Evolutionary conservation across 2,888 invertebrate genomes (phyloP), one percentile per base, ranked within the genome.

Genomic region (Epistrophe eligans): DNA sequence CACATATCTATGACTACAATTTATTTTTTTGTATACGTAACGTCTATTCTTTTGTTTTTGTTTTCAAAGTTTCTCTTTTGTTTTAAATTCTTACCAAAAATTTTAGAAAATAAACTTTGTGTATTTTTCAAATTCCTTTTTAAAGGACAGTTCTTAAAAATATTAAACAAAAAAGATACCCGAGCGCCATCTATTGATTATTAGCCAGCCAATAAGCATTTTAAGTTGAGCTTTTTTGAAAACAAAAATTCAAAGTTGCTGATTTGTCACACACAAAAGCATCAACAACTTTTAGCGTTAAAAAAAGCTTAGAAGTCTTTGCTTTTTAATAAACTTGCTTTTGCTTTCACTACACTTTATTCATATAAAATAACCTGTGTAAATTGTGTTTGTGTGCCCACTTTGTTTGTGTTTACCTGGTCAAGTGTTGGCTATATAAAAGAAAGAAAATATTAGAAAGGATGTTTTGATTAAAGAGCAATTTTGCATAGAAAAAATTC

Each of bases 151-250:
- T 48, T 17, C 48, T 48, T 17, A 11, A 11, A 19, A 50, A 48
- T 2, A 48, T 1, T n/a, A 15, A 55, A 4, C 35, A 60, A 24
- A 5, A 19, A 38, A 2, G 8, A 6, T 17, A 24, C 19, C 57
- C 7, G 2, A 15, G 40, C 62, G 70, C 81, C 81, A 81, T 57
- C 81, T 81, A 1, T 38, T 40, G 55, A n/a, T 19, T 17, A 32
- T 57, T 70, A 62, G 55, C 28, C 3, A 50, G 15, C 15, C n/a
- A 74, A 76, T 19, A 50, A 58, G 10, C 40, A 0, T 7, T 32
- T 64, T 35, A 32, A 66, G 19, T 64, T 45, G 35, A 70, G 70
- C 70, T 70, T 70, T 70, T 9, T 24, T 15, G 0, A 28, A 28
- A 32, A 32, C 52, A 52, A 13, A 60, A 24, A 10, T 62, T 62